Evolutionary conservation across 2,888 invertebrate genomes (phyloP).

Genomic region (Nebria salina): DNA sequence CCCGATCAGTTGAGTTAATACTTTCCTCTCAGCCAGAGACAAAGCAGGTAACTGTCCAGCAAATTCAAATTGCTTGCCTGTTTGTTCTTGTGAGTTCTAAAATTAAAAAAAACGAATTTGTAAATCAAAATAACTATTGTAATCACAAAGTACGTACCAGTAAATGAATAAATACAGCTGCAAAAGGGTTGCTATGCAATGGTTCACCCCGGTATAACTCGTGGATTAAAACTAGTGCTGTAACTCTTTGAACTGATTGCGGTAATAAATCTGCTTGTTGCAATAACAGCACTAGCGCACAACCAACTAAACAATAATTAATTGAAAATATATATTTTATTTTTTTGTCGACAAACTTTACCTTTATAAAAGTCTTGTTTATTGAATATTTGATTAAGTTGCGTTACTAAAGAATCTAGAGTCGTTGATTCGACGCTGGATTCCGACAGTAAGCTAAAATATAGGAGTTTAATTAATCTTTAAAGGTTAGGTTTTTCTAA

Average conservation of each 20-base stretch:
- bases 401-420: slow-evolving; percentile 78
- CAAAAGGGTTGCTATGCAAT: slow-evolving; percentile 75
- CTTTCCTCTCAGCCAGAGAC: slow-evolving; percentile 77
- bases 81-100: slow-evolving; percentile 63
- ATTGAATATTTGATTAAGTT: slow-evolving; percentile 81
- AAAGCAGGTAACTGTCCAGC: slow-evolving; percentile 69
- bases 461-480: slow-evolving; percentile 38
- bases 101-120: slow-evolving; percentile 47
- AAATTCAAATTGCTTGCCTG: slow-evolving; percentile 62
- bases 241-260: slow-evolving; percentile 73
- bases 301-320: slow-evolving; percentile 65
- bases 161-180: slow-evolving; percentile 74
- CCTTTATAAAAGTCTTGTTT: slow-evolving; percentile 82
- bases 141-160: slow-evolving; percentile 63
- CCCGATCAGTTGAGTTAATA: slow-evolving; percentile 66
- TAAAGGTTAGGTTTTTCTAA: slow-evolving; percentile 5
- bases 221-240: slow-evolving; percentile 74
- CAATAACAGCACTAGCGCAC: slow-evolving; percentile 70
- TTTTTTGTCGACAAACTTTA: slow-evolving; percentile 58
- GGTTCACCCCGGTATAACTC: slow-evolving; percentile 77
- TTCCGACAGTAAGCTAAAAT: slow-evolving; percentile 74
- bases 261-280: slow-evolving; percentile 77
- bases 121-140: not conserved
- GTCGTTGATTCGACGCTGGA: slow-evolving; percentile 78
- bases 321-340: not conserved